phyloP scores from a whole-genome alignment of 1,140 invertebrate genomes.

The Samia ricini region DNA sequence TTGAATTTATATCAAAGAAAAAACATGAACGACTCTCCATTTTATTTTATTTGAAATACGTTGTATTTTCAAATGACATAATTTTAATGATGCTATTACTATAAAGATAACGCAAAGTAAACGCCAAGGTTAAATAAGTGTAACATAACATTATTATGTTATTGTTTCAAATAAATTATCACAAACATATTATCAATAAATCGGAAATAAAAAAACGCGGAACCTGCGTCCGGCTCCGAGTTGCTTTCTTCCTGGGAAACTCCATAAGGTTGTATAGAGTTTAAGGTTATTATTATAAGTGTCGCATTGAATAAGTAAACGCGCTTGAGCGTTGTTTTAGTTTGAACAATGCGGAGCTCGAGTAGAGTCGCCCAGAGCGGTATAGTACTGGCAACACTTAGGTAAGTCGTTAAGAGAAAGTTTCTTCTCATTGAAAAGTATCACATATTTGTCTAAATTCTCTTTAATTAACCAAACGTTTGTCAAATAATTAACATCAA shows the following conservation, averaged over 20 bases:
- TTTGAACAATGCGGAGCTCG: conserved; percentile 65
- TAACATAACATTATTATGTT: neutral
- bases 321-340: conserved; percentile 49
- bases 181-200: neutral
- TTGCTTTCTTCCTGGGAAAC: conserved; percentile 27
- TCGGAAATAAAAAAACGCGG: conserved; percentile 3
- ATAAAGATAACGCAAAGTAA: neutral
- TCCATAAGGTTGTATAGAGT: conserved; percentile 51
- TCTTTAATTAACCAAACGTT: neutral
- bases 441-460: neutral
- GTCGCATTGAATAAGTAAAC: conserved; percentile 39
- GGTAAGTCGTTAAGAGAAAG: conserved; percentile 29
- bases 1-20: too few relatives aligned
- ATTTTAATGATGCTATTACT: neutral
- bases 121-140: neutral
- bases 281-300: conserved; percentile 33
- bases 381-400: conserved; percentile 49
- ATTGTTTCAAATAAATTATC: too few relatives aligned
- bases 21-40: too few relatives aligned
- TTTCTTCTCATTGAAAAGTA: neutral
- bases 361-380: conserved; percentile 56
- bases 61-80: neutral
- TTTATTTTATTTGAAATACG: too few relatives aligned
- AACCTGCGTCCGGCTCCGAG: neutral
- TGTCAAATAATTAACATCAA: too few relatives aligned